These are phyloP conservation scores for Sylvietta virens DNA, from an alignment of 2,113 vertebrate genomes.

Conservation along the genomic window DNA sequence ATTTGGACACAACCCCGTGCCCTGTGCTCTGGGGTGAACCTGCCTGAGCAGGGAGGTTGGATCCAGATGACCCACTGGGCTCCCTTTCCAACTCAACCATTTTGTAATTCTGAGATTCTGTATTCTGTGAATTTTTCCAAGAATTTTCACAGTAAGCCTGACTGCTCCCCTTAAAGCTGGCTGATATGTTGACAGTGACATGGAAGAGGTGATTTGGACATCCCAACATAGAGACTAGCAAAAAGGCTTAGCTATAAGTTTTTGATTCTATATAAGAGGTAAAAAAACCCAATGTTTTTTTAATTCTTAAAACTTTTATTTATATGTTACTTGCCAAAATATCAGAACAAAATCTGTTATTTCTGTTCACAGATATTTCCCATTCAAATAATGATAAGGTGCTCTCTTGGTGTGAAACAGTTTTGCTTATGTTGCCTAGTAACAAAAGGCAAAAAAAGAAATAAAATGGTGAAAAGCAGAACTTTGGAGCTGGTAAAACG, in stretches of 20 bases:
- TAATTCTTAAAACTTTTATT: background rate
- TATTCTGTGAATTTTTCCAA: background rate
- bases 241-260: background rate
- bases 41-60: background rate
- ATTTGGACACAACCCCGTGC: background rate
- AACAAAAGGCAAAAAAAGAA: background rate
- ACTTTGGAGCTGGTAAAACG: background rate
- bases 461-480: background rate
- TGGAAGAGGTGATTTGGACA: background rate
- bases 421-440: constrained; percentile 50
- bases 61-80: background rate
- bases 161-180: background rate
- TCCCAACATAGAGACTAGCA: background rate
- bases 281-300: background rate
- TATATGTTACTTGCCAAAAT: background rate
- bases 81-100: background rate
- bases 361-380: constrained; percentile 21
- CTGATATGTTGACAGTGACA: background rate
- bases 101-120: background rate
- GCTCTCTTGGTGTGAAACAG: background rate
- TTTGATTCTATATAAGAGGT: background rate
- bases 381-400: constrained; percentile 43
- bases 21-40: accelerated
- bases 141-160: background rate
- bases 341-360: constrained; percentile 5